Percentiles rank a stretch among this genome's conserved stretches.
Conservation (phyloP, 2,113 vertebrate species). For the Bos javanicus region DNA sequence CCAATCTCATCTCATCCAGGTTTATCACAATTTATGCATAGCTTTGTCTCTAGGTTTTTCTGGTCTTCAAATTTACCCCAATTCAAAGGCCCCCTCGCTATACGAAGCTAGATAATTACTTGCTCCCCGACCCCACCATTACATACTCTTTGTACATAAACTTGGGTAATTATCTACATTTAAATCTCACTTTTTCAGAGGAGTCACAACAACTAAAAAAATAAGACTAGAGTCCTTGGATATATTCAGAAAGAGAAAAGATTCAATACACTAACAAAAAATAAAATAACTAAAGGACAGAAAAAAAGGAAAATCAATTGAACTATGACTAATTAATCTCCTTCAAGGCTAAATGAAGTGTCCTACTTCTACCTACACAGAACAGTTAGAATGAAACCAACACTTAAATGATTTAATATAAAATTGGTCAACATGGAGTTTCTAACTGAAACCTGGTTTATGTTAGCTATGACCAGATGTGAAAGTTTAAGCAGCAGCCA, state of each 20-base stretch:
- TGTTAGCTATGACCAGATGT: not conserved
- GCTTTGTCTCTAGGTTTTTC: constrained; percentile 12
- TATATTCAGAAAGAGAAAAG: not conserved
- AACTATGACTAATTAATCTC: not conserved
- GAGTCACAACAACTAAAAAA: not conserved
- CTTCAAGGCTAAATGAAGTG: not conserved
- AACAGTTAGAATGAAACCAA: constrained; percentile 7
- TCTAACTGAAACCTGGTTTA: not conserved
- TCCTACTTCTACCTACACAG: not conserved
- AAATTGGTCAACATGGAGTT: not conserved
- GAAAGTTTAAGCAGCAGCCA: constrained; percentile 35
- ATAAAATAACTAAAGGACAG: not conserved
- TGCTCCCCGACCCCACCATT: not conserved
- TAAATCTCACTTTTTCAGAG: constrained; percentile 23
- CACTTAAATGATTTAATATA: not conserved
- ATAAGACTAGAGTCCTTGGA: not conserved
- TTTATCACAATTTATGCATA: constrained; percentile 20
- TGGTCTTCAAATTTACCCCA: constrained; percentile 15
- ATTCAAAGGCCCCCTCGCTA: not conserved
- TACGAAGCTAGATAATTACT: not conserved
- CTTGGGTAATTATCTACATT: not conserved
- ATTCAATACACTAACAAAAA: constrained; percentile 7
- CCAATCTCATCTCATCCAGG: not conserved
- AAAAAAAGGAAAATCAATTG: constrained; percentile 17
- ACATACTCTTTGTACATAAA: not conserved